Evolutionary conservation across 2,888 invertebrate species (phyloP).

Genomic region (Lagria hirta): DNA sequence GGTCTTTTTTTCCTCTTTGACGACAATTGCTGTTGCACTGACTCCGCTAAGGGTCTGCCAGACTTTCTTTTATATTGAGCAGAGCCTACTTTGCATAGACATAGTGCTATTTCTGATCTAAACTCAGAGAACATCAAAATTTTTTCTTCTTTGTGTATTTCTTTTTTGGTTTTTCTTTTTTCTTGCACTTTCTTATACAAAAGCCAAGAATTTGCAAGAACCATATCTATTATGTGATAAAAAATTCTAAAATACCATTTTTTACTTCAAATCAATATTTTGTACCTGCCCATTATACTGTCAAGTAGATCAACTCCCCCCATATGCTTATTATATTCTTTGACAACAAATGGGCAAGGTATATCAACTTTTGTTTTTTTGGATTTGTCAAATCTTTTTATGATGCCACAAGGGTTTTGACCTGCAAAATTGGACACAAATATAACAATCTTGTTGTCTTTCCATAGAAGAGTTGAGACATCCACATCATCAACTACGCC

Average conservation of each 20-base stretch:
- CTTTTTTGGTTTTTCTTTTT: conserved; percentile 1
- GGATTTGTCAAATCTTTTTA: conserved; percentile 19
- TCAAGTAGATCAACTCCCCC: conserved; percentile 28
- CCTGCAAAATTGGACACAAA: conserved; percentile 16
- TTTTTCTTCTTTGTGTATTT: no score
- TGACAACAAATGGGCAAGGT: conserved; percentile 18
- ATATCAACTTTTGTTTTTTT: conserved; percentile 14
- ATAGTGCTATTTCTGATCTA: neutral
- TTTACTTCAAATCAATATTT: conserved; percentile 19
- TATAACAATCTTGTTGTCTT: conserved; percentile 7
- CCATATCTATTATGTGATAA: conserved; percentile 22
- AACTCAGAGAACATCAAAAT: conserved; percentile 1
- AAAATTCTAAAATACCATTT: conserved; percentile 26
- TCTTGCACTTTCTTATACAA: conserved; percentile 14
- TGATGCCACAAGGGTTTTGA: conserved; percentile 21
- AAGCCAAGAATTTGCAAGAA: conserved; percentile 22
- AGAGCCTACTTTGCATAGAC: neutral
- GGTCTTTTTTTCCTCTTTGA: neutral
- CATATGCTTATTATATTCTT: conserved; percentile 32
- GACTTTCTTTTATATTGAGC: conserved; percentile 4
- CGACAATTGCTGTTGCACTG: neutral
- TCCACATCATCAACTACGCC: no score
- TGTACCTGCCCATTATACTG: conserved; percentile 21
- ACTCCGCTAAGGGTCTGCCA: conserved; percentile 10
- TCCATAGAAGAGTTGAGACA: conserved; percentile 4